Evolutionary conservation across 64 coral and sea anemone genomes (phyloP).

Genomic region (Montipora cactus): DNA sequence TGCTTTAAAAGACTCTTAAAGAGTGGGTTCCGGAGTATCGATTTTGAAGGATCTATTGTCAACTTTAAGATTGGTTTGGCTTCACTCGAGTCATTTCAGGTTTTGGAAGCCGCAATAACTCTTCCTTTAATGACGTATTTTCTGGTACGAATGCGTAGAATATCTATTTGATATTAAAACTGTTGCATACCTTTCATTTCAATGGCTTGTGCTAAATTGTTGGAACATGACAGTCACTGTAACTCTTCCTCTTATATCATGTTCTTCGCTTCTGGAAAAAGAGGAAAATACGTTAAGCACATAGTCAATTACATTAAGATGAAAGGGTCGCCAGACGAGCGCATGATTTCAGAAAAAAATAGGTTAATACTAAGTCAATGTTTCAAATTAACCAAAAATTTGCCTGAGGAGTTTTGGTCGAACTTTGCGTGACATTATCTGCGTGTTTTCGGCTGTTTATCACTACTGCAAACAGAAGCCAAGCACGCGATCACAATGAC

Average conservation of each 20-base stretch:
- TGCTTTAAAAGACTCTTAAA: not conserved
- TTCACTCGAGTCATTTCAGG: not conserved
- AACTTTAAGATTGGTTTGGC: not conserved
- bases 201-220: too few relatives aligned
- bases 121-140: not conserved
- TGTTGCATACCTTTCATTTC: not conserved
- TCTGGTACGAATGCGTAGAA: not conserved
- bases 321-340: not conserved
- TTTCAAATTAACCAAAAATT: not conserved
- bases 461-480: not conserved
- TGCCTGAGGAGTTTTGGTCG: slow-evolving; percentile 18
- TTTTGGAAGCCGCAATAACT: not conserved
- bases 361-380: not conserved
- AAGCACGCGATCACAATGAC: not conserved
- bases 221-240: too few relatives aligned
- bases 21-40: not conserved
- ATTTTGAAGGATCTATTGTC: slow-evolving; percentile 13
- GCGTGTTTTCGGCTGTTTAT: not conserved
- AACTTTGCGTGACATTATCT: slow-evolving; percentile 24
- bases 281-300: not conserved
- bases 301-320: not conserved
- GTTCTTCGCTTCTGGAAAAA: not conserved
- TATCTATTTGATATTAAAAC: not conserved
- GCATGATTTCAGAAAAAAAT: not conserved
- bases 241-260: not conserved